Conservation (phyloP, 2,797 vertebrate genomes). For the Phoebastria nigripes region DNA sequence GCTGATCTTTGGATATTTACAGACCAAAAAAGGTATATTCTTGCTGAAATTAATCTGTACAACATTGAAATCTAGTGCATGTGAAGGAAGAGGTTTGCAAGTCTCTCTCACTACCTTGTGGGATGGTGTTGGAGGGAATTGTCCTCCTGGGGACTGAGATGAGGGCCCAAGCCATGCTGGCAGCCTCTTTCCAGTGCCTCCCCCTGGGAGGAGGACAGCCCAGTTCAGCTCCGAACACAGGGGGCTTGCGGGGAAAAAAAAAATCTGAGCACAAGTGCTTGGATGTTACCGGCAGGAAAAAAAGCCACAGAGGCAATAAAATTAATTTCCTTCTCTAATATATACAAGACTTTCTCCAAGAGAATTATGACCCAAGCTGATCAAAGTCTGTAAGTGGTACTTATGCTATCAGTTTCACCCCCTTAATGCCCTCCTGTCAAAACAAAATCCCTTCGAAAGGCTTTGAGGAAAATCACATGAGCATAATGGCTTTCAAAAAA, state of each 20-base stretch:
- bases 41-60: background rate
- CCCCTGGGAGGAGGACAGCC: background rate
- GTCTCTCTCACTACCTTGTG: background rate
- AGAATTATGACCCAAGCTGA: conserved; percentile 88
- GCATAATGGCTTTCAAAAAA: conserved; percentile 76
- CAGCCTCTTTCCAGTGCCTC: background rate
- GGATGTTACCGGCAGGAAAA: background rate
- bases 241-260: background rate
- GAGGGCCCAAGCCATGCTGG: background rate
- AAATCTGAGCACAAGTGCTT: background rate
- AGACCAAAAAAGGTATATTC: background rate
- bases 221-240: background rate
- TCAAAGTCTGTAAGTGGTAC: conserved; percentile 94
- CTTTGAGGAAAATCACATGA: conserved; percentile 81
- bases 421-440: conserved; percentile 81
- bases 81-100: background rate
- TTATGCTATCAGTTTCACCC: conserved; percentile 88
- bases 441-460: conserved; percentile 84
- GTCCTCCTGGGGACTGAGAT: background rate
- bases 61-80: fast-evolving
- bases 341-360: conserved; percentile 83
- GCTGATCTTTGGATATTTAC: background rate
- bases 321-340: conserved; percentile 88
- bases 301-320: conserved; percentile 76
- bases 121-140: background rate